A percentile compares a stretch with the other conserved stretches of the same genome.
These are phyloP conservation scores for Rallus crepitans DNA, from an alignment of 2,797 vertebrate genomes.

Conservation along the genomic window DNA sequence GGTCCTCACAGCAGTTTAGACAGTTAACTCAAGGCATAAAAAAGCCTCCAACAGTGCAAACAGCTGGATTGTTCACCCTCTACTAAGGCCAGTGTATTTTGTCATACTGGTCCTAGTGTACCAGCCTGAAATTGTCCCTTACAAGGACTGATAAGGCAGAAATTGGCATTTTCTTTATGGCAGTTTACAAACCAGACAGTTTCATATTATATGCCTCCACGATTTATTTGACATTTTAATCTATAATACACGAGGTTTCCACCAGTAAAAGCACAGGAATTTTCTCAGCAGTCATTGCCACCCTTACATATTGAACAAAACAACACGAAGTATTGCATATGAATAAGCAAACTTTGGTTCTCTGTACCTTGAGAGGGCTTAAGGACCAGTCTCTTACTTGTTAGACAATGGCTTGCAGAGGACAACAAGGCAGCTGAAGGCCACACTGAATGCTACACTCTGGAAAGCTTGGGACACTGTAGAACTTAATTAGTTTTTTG, in stretches of 20 bases:
- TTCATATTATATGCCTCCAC: background rate
- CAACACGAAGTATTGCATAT: constrained; percentile 37
- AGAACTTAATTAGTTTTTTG: constrained; percentile 92
- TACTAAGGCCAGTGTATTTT: background rate
- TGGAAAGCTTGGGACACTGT: constrained; percentile 92
- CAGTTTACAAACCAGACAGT: background rate
- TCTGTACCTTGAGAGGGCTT: background rate
- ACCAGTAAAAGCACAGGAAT: constrained; percentile 67
- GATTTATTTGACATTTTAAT: constrained; percentile 64
- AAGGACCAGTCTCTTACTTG: background rate
- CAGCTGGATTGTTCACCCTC: background rate
- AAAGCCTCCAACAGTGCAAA: background rate
- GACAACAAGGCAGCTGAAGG: constrained; percentile 88
- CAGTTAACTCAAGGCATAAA: background rate
- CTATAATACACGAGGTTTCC: constrained; percentile 54
- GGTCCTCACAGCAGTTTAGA: background rate
- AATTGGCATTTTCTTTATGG: background rate
- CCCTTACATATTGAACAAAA: constrained; percentile 38
- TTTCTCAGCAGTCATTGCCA: constrained; percentile 29
- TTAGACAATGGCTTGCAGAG: constrained; percentile 84
- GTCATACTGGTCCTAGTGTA: background rate
- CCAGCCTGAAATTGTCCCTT: background rate
- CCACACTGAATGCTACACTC: constrained; percentile 87
- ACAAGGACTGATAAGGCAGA: background rate
- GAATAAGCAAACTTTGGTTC: constrained; percentile 20